A percentile compares a stretch with the other conserved stretches of the same genome.
phyloP scores from a whole-genome alignment of 2,113 vertebrate species.

The Tricholaema leucomelas region DNA sequence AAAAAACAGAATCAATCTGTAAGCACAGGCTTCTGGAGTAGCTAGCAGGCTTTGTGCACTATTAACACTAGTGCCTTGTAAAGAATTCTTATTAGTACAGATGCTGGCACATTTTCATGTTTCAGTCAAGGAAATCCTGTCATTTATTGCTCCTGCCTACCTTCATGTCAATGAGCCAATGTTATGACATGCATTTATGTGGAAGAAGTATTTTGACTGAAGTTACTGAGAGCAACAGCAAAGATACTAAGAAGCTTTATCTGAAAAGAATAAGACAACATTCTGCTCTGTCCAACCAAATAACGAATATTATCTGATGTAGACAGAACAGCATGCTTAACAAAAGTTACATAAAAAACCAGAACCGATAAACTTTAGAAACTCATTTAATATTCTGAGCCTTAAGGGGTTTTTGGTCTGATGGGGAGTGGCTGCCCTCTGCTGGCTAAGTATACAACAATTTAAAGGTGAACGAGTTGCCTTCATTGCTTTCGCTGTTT shows the following conservation, averaged over 20 bases:
- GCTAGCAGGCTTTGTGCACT: background rate
- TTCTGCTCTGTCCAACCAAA: background rate
- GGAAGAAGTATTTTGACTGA: background rate
- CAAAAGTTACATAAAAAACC: accelerated
- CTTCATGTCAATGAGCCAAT: background rate
- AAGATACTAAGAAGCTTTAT: background rate
- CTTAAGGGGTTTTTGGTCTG: background rate
- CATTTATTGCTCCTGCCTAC: background rate
- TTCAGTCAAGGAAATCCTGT: background rate
- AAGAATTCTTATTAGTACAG: background rate
- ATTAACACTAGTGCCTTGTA: background rate
- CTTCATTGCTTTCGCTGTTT: background rate
- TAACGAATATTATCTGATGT: background rate
- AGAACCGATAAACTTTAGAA: background rate
- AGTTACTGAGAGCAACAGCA: background rate
- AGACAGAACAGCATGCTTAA: background rate
- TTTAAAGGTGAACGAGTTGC: background rate
- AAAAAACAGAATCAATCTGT: background rate
- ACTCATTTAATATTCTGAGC: background rate
- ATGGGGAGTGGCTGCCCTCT: background rate
- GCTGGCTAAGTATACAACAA: background rate
- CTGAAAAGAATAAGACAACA: background rate
- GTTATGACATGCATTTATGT: background rate
- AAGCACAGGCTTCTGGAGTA: background rate
- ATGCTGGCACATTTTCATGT: background rate